Conservation (phyloP, 2,113 vertebrate genomes). For the Saccopteryx leptura region DNA sequence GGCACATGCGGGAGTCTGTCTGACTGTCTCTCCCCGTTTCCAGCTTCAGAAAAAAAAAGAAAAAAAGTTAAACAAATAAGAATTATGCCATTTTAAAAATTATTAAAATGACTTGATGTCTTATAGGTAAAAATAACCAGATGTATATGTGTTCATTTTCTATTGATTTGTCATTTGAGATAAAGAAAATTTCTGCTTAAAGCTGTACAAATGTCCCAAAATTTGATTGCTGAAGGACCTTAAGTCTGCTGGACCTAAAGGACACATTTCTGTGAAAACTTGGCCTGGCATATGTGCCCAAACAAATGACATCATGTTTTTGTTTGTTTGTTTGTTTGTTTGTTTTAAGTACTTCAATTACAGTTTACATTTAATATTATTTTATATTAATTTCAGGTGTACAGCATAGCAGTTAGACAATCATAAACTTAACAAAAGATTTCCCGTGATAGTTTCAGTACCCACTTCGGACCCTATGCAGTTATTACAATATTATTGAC, state of each 20-base stretch:
- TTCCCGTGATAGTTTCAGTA: too few relatives aligned
- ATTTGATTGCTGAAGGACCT: neutral
- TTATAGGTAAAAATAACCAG: neutral
- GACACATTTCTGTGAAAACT: neutral
- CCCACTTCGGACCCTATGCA: too few relatives aligned
- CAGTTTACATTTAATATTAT: neutral
- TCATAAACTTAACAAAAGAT: too few relatives aligned
- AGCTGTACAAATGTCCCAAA: neutral
- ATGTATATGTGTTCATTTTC: neutral
- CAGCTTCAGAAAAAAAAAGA: too few relatives aligned
- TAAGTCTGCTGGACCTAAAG: neutral
- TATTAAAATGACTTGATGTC: neutral
- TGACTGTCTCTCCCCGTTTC: too few relatives aligned
- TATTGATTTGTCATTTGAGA: neutral
- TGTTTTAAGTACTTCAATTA: too few relatives aligned
- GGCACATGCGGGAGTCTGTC: too few relatives aligned
- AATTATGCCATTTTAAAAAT: neutral
- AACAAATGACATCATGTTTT: neutral
- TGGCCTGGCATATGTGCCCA: accelerated
- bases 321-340: neutral
- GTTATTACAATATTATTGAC: too few relatives aligned
- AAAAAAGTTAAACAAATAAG: slow-evolving; percentile 18
- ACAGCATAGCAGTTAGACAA: neutral
- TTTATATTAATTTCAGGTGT: neutral
- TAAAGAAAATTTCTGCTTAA: neutral